Base-by-base conservation (phyloP, 2,888 invertebrate species). In the Cephus nigrinus region DNA sequence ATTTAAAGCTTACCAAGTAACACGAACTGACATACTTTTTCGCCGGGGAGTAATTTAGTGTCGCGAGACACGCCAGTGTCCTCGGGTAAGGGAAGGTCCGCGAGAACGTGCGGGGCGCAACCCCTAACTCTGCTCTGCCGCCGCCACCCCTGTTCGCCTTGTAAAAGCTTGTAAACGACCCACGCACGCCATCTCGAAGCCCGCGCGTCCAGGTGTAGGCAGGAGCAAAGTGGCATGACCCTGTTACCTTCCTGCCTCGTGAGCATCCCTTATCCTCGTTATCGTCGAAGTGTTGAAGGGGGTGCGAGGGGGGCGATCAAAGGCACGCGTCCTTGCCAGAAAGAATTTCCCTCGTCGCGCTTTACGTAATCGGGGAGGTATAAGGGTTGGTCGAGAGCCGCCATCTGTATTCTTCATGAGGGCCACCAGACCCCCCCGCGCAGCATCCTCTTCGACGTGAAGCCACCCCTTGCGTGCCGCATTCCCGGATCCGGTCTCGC, bases 1-100 rank as follows among this genome's bases (percentile, higher is more conserved):
- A 87, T 87, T 87, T 83, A 86, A 84, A 85, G 82, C 84, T 79
- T 75, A 78, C 76, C 79, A 82, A 80, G 82, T 79, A 81, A 85
- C 77, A 68, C 75, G 74, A 71, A 75, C 77, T 74, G 77, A 77
- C 77, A 36, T 36, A 82, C 82, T 82, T 82, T 84, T 84, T 81
- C 80, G 77, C 76, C 74, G 82, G 74, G 80, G 9, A 83, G 82
- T 82, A 84, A 85, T 85, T 85, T 85, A 85, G 81, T 84, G 79
- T 81, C 79, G 77, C 77, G 76, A 76, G 77, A 81, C 84, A 83
- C 83, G 84, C 81, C 81, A 84, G 32, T 71, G 71, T 55, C 40
- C 40, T 40, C 40, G 40, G 40, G 40, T 0, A 40, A 40, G 12
- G 40, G 4, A 40, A 40, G 12, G 40, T 40, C 40, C 40, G 40